Conservation (phyloP, 2,797 vertebrate genomes). For the Artibeus lituratus region DNA sequence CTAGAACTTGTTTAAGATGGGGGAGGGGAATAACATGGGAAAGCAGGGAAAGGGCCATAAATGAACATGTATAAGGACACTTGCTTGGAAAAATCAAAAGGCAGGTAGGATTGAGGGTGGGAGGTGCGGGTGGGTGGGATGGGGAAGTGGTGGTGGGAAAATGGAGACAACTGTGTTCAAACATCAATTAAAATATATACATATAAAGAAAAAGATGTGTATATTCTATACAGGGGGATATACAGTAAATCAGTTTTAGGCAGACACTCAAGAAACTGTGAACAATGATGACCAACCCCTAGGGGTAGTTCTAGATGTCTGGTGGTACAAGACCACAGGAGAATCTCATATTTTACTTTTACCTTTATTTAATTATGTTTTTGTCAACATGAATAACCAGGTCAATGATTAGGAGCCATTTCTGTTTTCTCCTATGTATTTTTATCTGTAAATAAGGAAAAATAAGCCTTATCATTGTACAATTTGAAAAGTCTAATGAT, state of each 20-base stretch:
- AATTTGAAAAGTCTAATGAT: background rate
- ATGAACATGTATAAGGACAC: no score
- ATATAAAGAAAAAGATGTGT: background rate
- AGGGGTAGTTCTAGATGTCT: background rate
- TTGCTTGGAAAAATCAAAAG: no score
- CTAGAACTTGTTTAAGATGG: background rate
- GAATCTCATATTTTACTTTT: no score
- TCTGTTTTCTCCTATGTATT: background rate
- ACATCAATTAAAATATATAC: no score
- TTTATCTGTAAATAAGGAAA: background rate
- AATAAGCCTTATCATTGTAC: background rate
- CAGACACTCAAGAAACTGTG: background rate
- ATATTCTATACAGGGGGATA: background rate
- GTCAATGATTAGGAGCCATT: background rate
- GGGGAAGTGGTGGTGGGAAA: no score
- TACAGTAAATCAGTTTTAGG: background rate
- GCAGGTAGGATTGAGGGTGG: no score
- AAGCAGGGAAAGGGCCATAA: no score
- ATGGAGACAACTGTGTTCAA: no score
- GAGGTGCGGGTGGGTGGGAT: no score
- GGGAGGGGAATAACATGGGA: no score
- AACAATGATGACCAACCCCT: background rate
- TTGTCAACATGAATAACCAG: background rate
- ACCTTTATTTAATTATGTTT: background rate
- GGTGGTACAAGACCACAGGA: background rate